Base-by-base conservation (phyloP, 2,888 invertebrate species). In the Polydrusus tereticollis region DNA sequence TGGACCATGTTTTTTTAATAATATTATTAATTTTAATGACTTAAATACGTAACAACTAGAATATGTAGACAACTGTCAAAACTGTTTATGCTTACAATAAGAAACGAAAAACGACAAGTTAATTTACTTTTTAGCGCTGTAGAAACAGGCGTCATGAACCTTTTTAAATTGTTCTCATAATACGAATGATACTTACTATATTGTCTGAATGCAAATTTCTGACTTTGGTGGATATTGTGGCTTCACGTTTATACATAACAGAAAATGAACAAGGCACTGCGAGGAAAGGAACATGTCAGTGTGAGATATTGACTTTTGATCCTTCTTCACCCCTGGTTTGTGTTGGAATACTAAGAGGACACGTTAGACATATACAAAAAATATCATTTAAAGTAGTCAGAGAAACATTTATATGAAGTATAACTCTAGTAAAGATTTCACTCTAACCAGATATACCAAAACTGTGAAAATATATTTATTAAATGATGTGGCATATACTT, bases 261-360 rank as follows among this genome's bases (percentile, higher is more conserved):
- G 77, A 74, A 78, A 77, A 79, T 78, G 76, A 78, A 76, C 75
- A 78, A 77, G 77, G 72, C 77, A 76, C 69, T 74, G 72, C 73
- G 77, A 77, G 76, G 77, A 77, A 76, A 78, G 74, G 76, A 77
- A 78, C 78, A 77, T 79, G 78, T 77, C 78, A 77, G 73, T 73
- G 67, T 78, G 77, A 79, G 76, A 79, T 79, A 79, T 80, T 77
- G 78, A 78, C 78, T 77, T 75, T 78, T 78, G 76, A 41, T 38
- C 75, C 76, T 77, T 78, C 78, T 77, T 76, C 77, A 74, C 69
- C 59, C 60, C 60, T n/a, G 59, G 65, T 71, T 71, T 52, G 68
- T 68, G 52, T 65, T 62, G 16, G 14, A 68, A 69, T 65, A 60
- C 47, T 58, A 41, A 36, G 33, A 18, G 26, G 23, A 41, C 12